Evolutionary conservation across 2,888 invertebrate genomes (phyloP).

Genomic region (Omphaloscelis lunosa): DNA sequence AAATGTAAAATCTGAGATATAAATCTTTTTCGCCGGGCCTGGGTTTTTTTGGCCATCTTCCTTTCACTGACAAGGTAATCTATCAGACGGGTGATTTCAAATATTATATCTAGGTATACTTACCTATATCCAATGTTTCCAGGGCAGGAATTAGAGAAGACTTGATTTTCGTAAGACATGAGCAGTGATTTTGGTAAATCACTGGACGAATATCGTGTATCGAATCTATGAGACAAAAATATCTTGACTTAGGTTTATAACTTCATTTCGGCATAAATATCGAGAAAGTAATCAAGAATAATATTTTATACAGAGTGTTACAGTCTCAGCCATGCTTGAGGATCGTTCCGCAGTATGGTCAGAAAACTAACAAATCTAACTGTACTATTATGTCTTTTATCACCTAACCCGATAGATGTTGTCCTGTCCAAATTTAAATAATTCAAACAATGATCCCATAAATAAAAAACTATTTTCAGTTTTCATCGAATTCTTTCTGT

Average conservation of each 20-base stretch:
- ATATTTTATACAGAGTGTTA: neutral
- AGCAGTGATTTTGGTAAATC: constrained; percentile 75
- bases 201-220: constrained; percentile 69
- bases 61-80: too few species aligned
- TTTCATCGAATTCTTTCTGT: neutral
- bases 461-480: neutral
- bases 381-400: neutral
- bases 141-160: constrained; percentile 80
- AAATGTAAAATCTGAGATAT: too few species aligned
- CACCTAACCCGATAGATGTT: neutral
- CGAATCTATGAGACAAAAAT: constrained; percentile 72
- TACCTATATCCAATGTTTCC: constrained; percentile 78
- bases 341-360: neutral
- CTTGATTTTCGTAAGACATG: constrained; percentile 72
- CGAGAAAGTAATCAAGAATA: too few species aligned
- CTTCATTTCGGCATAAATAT: neutral
- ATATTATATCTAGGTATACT: neutral
- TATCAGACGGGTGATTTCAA: too few species aligned
- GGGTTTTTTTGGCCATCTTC: too few species aligned
- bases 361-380: neutral
- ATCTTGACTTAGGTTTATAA: neutral
- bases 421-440: neutral
- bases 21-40: too few species aligned
- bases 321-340: neutral
- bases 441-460: neutral